A percentile compares a stretch with the other conserved stretches of the same genome.
Conservation (phyloP, 2,888 invertebrate genomes). For the Phengaris arion region DNA sequence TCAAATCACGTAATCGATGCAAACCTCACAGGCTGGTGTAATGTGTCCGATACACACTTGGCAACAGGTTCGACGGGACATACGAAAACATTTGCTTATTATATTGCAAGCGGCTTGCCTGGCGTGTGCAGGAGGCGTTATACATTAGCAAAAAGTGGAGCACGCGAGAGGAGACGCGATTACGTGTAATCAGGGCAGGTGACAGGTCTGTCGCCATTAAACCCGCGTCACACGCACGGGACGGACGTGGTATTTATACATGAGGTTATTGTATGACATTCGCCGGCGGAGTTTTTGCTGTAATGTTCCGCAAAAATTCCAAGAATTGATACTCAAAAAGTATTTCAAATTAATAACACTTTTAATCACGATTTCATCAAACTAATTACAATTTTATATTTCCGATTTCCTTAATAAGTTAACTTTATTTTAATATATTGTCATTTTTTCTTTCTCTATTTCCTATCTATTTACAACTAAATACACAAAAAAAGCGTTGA, state of each 20-base stretch:
- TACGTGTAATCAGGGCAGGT: constrained; percentile 24
- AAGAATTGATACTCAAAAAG: background rate
- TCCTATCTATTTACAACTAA: background rate
- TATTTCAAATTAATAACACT: too few relatives aligned
- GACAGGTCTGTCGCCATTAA: background rate
- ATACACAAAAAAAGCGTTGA: background rate
- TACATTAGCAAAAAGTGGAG: background rate
- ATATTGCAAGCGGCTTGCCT: background rate
- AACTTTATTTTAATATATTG: too few relatives aligned
- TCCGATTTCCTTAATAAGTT: too few relatives aligned
- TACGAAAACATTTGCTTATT: background rate
- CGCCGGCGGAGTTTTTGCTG: background rate
- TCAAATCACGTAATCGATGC: background rate
- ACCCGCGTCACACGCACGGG: background rate
- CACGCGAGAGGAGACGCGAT: constrained; percentile 3
- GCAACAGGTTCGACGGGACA: background rate
- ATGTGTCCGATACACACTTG: background rate
- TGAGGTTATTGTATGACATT: background rate
- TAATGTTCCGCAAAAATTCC: background rate
- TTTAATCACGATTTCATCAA: too few relatives aligned
- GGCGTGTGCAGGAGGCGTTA: background rate
- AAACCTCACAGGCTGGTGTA: background rate
- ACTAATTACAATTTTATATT: too few relatives aligned
- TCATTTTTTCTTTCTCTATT: background rate
- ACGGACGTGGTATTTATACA: background rate